Evolutionary conservation across 2,888 invertebrate genomes (phyloP).

Genomic region (Globia sparganii): DNA sequence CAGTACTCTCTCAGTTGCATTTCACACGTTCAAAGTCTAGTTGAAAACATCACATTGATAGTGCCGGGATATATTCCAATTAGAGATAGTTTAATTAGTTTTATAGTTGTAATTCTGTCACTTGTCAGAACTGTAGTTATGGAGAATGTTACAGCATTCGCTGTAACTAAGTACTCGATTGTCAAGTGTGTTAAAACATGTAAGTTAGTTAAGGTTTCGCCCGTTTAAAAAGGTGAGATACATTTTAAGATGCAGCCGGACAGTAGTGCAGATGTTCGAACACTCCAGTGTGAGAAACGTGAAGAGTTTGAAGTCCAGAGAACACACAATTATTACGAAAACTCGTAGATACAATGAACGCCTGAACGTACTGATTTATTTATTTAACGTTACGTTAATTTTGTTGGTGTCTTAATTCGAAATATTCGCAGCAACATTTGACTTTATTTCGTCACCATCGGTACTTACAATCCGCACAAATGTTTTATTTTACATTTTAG

Average conservation of each 20-base stretch:
- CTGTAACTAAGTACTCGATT: constrained; percentile 7
- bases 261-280: constrained; percentile 27
- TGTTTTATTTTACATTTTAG: constrained; percentile 76
- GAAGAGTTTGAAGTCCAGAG: neutral
- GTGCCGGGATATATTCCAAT: constrained; percentile 58
- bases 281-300: constrained; percentile 20
- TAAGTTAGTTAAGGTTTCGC: constrained; percentile 28
- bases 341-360: neutral
- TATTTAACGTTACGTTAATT: constrained; percentile 27
- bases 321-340: neutral
- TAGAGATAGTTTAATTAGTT: constrained; percentile 60
- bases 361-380: constrained; percentile 47
- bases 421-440: constrained; percentile 55
- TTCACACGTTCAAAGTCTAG: constrained; percentile 41
- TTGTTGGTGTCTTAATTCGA: constrained; percentile 51
- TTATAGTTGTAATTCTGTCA: constrained; percentile 43
- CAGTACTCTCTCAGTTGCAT: constrained; percentile 21
- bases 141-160: constrained; percentile 17
- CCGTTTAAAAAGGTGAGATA: constrained; percentile 11
- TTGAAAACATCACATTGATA: constrained; percentile 62
- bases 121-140: constrained; percentile 16
- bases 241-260: constrained; percentile 18
- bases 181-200: constrained; percentile 17
- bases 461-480: constrained; percentile 88
- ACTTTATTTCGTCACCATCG: constrained; percentile 69